Evolutionary conservation across 2,113 vertebrate species (phyloP), one percentile per base, ranked within the genome.

Genomic region (Atrichornis clamosus): DNA sequence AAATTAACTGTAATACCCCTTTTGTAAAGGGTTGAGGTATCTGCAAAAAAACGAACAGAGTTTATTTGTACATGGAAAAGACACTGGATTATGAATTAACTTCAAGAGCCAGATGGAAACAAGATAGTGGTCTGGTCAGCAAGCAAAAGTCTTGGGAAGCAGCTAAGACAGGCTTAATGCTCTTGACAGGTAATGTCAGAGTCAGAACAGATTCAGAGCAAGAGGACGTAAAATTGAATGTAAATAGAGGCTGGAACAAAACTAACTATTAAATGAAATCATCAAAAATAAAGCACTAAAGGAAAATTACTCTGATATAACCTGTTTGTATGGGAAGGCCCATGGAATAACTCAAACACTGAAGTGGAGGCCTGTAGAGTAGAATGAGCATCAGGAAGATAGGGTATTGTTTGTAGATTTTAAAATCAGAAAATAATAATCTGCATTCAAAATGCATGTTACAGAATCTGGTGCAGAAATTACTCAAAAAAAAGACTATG

Each of bases 1-100:
- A 95, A 91, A 84, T 63, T 95, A 89, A 74, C 83, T 93, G 64
- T 67, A 55, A 84, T 56, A 23, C 8, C 75, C 1, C 46, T 77
- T 95, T 94, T 89, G n/a, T 85, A 62, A 77, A 84, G 33, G 35
- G 16, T 49, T 72, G 74, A 79, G 33, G 9, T 92, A 24, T 92
- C 74, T 74, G n/a, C 21, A 6, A 41, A 82, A 80, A 86, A 59
- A 12, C 6, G 7, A 6, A 27, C 21, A 26, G 21, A 63, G 24
- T 50, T 80, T 93, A 70, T 85, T 89, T 74, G 13, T 81, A 21
- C 17, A 2, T 60, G 68, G 60, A 81, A 87, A 90, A 72, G 65
- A 37, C 27, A 30, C 56, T 47, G 84, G 56, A 10, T 89, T 81
- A 56, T 89, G n/a, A 62, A 76, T 91, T 91, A 64, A 30, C 30